Conservation (phyloP, 2,888 invertebrate species). For the Conomelus anceps region DNA sequence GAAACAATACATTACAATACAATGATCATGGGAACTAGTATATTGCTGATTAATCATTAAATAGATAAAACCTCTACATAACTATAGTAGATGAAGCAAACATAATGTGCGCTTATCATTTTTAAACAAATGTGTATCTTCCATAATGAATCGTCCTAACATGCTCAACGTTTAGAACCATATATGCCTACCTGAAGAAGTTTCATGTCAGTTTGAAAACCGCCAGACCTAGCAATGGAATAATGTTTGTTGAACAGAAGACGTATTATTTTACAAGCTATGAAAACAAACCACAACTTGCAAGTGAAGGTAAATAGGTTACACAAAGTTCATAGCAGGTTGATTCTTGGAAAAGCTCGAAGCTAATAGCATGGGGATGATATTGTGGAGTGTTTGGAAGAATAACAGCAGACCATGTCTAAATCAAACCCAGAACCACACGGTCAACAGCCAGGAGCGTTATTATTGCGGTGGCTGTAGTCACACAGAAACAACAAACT, state of each 20-base stretch:
- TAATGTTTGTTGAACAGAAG: not conserved
- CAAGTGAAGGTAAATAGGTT: not conserved
- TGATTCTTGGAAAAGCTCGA: not conserved
- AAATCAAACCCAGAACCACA: not conserved
- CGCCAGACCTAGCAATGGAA: too few relatives aligned
- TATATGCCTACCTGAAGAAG: too few relatives aligned
- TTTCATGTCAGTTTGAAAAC: too few relatives aligned
- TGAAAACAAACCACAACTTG: not conserved
- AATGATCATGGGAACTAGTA: too few relatives aligned
- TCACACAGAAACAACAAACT: not conserved
- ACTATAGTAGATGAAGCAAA: too few relatives aligned
- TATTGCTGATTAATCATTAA: too few relatives aligned
- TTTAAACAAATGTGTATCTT: too few relatives aligned
- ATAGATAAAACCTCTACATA: too few relatives aligned
- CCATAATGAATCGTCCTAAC: too few relatives aligned
- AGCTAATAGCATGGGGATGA: not conserved
- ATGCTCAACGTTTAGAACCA: too few relatives aligned
- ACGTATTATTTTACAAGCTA: not conserved
- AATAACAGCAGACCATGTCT: not conserved
- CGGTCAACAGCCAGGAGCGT: not conserved
- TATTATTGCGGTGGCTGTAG: not conserved
- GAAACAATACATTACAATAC: too few relatives aligned
- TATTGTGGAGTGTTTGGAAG: not conserved
- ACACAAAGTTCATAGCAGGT: not conserved
- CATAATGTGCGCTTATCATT: too few relatives aligned